Evolutionary conservation across 2,797 vertebrate species (phyloP), one percentile per base, ranked within the genome.

Genomic region (Paedocypris micromegethes): DNA sequence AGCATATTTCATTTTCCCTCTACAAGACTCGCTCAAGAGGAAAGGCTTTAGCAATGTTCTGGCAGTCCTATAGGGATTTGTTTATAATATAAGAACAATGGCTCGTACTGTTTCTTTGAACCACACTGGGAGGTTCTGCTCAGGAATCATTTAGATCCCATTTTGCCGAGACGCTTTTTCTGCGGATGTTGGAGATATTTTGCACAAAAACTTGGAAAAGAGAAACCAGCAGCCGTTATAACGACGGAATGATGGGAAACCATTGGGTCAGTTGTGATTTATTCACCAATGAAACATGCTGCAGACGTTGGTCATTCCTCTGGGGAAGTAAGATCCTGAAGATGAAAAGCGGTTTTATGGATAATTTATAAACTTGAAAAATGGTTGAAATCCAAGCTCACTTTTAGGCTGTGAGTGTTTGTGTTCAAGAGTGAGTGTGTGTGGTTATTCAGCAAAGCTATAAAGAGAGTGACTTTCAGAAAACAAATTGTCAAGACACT

Each of bases 191-290:
- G n/a, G 57, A 70, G 55, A 68, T 68, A 63, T 69, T 58, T 72
- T 70, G 40, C 41, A 61, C 40, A 64, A 65, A 59, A 23, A 23
- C 1, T 23, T 23, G 45, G 45, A 57, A 45, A 40, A 72, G 66
- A 53, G 23, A 68, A 73, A 71, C 47, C 64, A 64, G 59, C 69
- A 78, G 75, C 46, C 73, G 75, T 76, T 77, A 78, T 80, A 56
- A 72, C 62, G 47, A 56, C 54, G 64, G 58, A 64, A 72, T 66
- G 58, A 62, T 71, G 57, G 79, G 43, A 75, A 55, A 70, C 39
- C 2, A 72, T 83, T 77, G 75, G n/a, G 79, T n/a, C 51, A 72
- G 64, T 64, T 51, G 69, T 75, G 73, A 64, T 78, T 81, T 80
- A 76, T 76, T 64, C 75, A 72, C 66, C 60, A 55, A 79, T 81